Evolutionary conservation across 2,797 vertebrate species (phyloP).

Genomic region (Mastacembelus armatus): DNA sequence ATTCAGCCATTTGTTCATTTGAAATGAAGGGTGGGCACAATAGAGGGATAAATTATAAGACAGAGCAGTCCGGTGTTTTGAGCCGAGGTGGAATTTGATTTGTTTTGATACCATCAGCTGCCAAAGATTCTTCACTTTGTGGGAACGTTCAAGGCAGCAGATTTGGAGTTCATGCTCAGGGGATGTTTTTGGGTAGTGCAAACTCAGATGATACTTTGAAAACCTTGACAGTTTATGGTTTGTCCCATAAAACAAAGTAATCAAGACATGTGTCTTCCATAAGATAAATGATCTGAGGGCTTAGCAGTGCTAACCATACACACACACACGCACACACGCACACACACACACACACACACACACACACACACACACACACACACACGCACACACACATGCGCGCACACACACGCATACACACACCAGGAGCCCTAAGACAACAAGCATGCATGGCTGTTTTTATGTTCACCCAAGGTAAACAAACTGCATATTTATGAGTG

Average conservation of each 20-base stretch:
- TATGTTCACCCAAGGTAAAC: conserved; percentile 27
- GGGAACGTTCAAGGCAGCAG: background rate
- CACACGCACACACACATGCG: too few species aligned
- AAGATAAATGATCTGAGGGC: conserved; percentile 3
- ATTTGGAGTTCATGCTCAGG: conserved; percentile 6
- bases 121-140: background rate
- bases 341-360: too few species aligned
- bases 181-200: too few species aligned
- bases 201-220: too few species aligned
- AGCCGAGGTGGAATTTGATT: conserved; percentile 18
- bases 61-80: conserved; percentile 3
- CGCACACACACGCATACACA: too few species aligned
- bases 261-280: conserved; percentile 5
- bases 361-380: too few species aligned
- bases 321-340: too few species aligned
- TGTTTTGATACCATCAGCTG: conserved; percentile 4
- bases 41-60: conserved; percentile 18
- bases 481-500: conserved; percentile 16
- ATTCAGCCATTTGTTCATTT: conserved; percentile 20
- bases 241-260: conserved; percentile 55
- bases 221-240: conserved; percentile 9
- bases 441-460: conserved; percentile 17
- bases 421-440: conserved; percentile 12
- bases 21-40: conserved; percentile 23
- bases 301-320: conserved; percentile 7